These are phyloP conservation scores for Asobara japonica DNA, from an alignment of 1,140 invertebrate species.

Conservation along the genomic window DNA sequence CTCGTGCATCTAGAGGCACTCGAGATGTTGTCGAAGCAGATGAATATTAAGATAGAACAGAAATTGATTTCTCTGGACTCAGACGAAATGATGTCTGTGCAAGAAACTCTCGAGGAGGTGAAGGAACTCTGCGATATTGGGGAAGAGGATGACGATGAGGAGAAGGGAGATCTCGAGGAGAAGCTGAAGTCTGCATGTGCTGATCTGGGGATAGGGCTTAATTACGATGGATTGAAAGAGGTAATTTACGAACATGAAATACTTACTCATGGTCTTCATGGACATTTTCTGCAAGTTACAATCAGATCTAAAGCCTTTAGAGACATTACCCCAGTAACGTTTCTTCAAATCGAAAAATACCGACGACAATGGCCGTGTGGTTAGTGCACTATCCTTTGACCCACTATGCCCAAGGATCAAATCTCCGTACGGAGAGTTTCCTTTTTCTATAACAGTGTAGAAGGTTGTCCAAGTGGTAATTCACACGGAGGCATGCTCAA, in stretches of 20 bases:
- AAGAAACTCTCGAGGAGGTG: slow-evolving; percentile 82
- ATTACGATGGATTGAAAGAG: slow-evolving; percentile 66
- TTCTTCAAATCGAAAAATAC: too few species aligned
- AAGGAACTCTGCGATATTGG: slow-evolving; percentile 80
- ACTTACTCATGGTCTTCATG: too few species aligned
- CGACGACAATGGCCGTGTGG: too few species aligned
- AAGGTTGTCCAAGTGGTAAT: too few species aligned
- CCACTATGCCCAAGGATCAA: too few species aligned
- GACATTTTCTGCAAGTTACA: too few species aligned
- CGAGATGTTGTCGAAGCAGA: slow-evolving; percentile 88
- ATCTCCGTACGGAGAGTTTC: too few species aligned
- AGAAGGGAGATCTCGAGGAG: slow-evolving; percentile 67
- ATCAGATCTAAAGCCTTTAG: too few species aligned
- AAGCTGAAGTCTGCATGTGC: slow-evolving; percentile 68
- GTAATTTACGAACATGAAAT: slow-evolving; percentile 53
- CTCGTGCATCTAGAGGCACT: slow-evolving; percentile 89
- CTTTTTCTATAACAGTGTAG: too few species aligned
- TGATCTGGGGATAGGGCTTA: slow-evolving; percentile 70
- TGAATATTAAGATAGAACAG: slow-evolving; percentile 78
- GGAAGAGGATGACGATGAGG: slow-evolving; percentile 70
- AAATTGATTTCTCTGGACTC: slow-evolving; percentile 68
- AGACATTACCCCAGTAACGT: too few species aligned
- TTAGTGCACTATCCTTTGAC: too few species aligned
- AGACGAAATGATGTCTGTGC: slow-evolving; percentile 72
- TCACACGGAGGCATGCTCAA: too few species aligned